Evolutionary conservation across 2,113 vertebrate genomes (phyloP), one percentile per base, ranked within the genome.

Genomic region (Uria lomvia): DNA sequence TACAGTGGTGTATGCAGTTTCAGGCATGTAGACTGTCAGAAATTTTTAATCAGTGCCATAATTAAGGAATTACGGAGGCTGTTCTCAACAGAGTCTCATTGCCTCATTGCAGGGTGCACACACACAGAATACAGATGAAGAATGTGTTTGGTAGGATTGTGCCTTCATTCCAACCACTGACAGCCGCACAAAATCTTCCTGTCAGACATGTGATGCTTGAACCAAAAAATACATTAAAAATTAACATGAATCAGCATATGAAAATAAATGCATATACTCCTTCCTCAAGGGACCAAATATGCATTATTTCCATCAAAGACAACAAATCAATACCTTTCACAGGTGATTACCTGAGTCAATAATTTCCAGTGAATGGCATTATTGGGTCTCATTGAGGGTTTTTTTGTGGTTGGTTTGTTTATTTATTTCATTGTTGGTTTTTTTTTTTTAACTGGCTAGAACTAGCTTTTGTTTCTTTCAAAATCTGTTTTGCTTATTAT

Each of bases 41-140:
- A 96, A 88, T 90, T 96, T 94, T 96, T 88, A 94, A 95, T 94
- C 92, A 95, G 84, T 87, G 75, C 30, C 73, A 90, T 94, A 97
- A 96, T 96, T 95, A 94, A 92, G 62, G 87, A 96, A 94, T 95
- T 95, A 97, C 2, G 0, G 68, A 92, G 59, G 79, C 75, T 90
- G 66, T 23, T 96, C 70, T 82, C 91, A 84, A 83, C 66, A 91
- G 74, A 89, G 42, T 52, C 47, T 92, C 70, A 4, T 68, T 88
- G 91, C 87, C 36, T 95, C 67, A 42, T 90, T 85, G 52, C 62
- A 86, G 89, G 45, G 49, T 52, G 75, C 20, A 53, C 91, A 81
- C 43, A 63, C 47, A 55, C 6, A 88, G 92, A 94, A 89, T 97
- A 89, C 77, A 95, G 83, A 92, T 94, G 86, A 96, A 94, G 68